A percentile compares a stretch with the other conserved stretches of the same genome.
Conservation (phyloP, 2,888 invertebrate species). For the Malthinus flaveolus region DNA sequence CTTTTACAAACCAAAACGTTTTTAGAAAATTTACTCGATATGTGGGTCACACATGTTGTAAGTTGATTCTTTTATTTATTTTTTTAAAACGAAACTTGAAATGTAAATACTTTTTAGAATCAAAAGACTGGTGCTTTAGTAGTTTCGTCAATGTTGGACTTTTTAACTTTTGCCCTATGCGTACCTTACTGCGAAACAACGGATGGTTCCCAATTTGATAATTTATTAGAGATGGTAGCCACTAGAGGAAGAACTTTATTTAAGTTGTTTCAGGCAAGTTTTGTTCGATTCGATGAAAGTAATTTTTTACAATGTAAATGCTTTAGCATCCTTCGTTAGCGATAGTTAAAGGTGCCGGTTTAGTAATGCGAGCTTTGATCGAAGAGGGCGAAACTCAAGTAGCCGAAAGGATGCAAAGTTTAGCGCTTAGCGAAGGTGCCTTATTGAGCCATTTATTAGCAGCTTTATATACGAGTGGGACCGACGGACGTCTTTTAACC, state of each 20-base stretch:
- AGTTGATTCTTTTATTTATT: conserved; percentile 50
- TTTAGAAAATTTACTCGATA: conserved; percentile 88
- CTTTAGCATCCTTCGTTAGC: conserved; percentile 93
- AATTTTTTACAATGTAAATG: conserved; percentile 6
- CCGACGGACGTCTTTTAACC: conserved; percentile 80
- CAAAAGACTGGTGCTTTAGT: conserved; percentile 94
- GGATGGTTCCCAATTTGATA: conserved; percentile 94
- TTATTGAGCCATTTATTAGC: conserved; percentile 89
- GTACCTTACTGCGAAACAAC: conserved; percentile 99
- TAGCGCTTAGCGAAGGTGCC: conserved; percentile 96
- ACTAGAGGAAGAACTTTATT: conserved; percentile 88
- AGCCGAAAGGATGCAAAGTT: conserved; percentile 91
- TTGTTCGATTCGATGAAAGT: neutral
- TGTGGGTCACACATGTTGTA: conserved; percentile 95
- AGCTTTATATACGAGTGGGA: conserved; percentile 81
- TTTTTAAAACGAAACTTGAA: too few species aligned
- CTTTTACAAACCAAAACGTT: conserved; percentile 89
- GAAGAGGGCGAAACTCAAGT: conserved; percentile 94
- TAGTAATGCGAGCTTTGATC: conserved; percentile 95
- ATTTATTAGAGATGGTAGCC: conserved; percentile 91
- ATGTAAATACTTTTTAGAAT: conserved; percentile 13
- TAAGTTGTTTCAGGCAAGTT: conserved; percentile 80
- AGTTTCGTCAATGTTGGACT: conserved; percentile 96
- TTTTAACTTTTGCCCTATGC: conserved; percentile 95
- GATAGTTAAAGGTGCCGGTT: conserved; percentile 96